Evolutionary conservation across 2,113 vertebrate species (phyloP).

Genomic region (Sterna hirundo): DNA sequence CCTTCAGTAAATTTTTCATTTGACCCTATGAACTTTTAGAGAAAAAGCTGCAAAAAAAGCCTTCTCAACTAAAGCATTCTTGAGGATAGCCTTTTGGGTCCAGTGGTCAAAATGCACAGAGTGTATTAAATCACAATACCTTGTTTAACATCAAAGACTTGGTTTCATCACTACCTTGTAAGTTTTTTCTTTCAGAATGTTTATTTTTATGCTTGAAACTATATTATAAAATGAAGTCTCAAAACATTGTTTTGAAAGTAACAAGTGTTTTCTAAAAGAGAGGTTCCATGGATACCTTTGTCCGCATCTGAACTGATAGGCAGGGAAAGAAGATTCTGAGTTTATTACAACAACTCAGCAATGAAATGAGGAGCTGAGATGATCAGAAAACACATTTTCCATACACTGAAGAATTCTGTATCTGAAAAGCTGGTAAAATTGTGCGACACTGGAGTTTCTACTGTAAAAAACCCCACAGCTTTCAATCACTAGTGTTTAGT

Average conservation of each 20-base stretch:
- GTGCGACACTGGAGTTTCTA: neutral
- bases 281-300: accelerated
- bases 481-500: neutral
- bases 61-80: neutral
- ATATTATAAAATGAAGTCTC: neutral
- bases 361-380: neutral
- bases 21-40: neutral
- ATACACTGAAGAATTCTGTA: neutral
- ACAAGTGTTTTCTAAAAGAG: neutral
- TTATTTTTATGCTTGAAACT: neutral
- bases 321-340: neutral
- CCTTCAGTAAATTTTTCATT: neutral
- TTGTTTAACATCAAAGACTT: neutral
- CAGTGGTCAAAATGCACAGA: neutral
- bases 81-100: neutral
- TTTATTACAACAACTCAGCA: neutral
- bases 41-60: neutral
- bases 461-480: neutral
- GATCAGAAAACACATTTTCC: neutral
- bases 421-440: neutral
- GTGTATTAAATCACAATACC: neutral
- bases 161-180: accelerated
- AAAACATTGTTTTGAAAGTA: neutral
- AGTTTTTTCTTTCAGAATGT: neutral
- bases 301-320: neutral